Evolutionary conservation across 2,888 invertebrate species (phyloP), one percentile per base, ranked within the genome.

Genomic region (Trachelus tabidus): DNA sequence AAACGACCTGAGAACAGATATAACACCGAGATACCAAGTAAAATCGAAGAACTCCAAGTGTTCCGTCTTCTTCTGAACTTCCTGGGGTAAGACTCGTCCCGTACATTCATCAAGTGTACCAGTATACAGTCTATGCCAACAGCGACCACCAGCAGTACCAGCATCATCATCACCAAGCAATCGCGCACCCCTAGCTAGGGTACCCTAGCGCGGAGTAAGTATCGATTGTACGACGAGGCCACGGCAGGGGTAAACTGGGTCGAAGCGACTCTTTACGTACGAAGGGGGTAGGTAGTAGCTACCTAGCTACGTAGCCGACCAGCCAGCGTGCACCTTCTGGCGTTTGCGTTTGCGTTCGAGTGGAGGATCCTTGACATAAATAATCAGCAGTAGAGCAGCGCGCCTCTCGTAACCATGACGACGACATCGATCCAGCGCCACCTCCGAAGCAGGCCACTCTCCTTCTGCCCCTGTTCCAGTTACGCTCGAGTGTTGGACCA

Each of bases 301-400:
- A 34, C 79, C 79, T 76, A 79, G 77, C 30, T 81, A 76, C 77
- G 75, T 80, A 69, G 56, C 73, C 35, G 69, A 76, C 75, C 77
- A 81, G 80, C 81, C 81, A 77, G 78, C 79, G 78, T 77, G 80
- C 76, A 77, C 75, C 78, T 79, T 76, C 79, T 77, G 77, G 83
- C 81, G 80, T 81, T 84, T 83, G 83, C 81, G 81, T 84, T 84
- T 83, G 77, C 80, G 81, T 79, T 79, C 68, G 80, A 31, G 76
- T 75, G 75, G 75, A 80, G 87, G 86, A 90, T 90, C 90, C 90
- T 90, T 90, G 90, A 90, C 90, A 89, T 90, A 89, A 90, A 90
- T 90, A 90, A 90, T 90, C 90, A 89, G 89, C 85, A 88, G 88
- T 87, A 83, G 87, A 88, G 88, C 86, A 85, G 84, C 85, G 83